A percentile compares a stretch with the other conserved stretches of the same genome.
These are phyloP conservation scores for Phalangium opilio DNA, from an alignment of 2,888 invertebrate genomes.

Conservation along the genomic window DNA sequence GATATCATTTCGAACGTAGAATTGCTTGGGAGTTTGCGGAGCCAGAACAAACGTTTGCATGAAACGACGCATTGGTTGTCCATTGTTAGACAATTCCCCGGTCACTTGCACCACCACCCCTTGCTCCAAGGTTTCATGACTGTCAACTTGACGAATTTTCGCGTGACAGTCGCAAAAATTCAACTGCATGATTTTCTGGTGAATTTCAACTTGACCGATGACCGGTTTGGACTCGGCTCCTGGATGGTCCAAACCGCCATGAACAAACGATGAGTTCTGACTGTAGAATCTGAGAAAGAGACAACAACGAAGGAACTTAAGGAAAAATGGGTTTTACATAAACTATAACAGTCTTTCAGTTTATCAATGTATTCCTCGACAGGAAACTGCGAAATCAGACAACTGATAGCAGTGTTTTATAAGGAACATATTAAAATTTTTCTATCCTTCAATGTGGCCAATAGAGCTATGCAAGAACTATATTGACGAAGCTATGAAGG, in stretches of 20 bases:
- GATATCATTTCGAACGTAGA: slow-evolving; percentile 97
- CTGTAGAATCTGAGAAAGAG: slow-evolving; percentile 70
- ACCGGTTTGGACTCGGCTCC: slow-evolving; percentile 55
- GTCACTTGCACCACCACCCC: slow-evolving; percentile 90
- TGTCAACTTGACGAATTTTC: slow-evolving; percentile 92
- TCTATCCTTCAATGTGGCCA: too few species aligned
- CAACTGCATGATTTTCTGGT: slow-evolving; percentile 83
- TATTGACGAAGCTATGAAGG: too few species aligned
- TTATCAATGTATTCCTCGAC: not conserved
- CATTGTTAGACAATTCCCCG: slow-evolving; percentile 89
- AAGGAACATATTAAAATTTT: not conserved
- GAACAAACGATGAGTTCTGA: slow-evolving; percentile 87
- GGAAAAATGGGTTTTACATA: too few species aligned
- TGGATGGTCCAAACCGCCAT: slow-evolving; percentile 72
- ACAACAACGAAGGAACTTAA: not conserved
- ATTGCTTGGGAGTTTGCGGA: slow-evolving; percentile 89
- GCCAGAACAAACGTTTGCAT: slow-evolving; percentile 96
- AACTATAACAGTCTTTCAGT: too few species aligned
- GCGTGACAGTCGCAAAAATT: slow-evolving; percentile 95
- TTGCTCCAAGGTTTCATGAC: slow-evolving; percentile 80
- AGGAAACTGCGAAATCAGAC: not conserved
- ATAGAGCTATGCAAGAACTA: too few species aligned
- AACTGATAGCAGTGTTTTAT: not conserved
- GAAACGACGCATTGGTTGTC: slow-evolving; percentile 91
- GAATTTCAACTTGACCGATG: slow-evolving; percentile 62